Evolutionary conservation across 2,888 invertebrate species (phyloP), one percentile per base, ranked within the genome.

Genomic region (Lomographa bimaculata): DNA sequence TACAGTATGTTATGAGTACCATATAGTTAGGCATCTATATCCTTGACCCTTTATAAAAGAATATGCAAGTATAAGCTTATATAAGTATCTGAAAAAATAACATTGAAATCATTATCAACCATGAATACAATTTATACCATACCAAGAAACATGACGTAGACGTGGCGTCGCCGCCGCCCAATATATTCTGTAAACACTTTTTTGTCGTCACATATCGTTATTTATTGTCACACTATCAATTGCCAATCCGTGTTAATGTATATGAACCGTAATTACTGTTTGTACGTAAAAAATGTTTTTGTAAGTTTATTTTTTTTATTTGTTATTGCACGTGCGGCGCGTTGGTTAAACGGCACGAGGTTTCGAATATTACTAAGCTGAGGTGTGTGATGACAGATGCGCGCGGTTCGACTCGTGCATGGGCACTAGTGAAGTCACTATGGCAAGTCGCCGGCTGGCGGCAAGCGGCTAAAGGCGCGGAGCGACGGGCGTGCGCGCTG

Each of bases 131-230:
- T n/a, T 53, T 45, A 57, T 69, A 74, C 65, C 40, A 72, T 85
- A 86, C 86, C 87, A 64, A 64, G 69, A 65, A 79, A 60, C 87
- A 87, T 86, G 75, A 71, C 81, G 85, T 76, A 78, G 75, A 71
- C 64, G 59, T 61, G 60, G 59, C 65, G 70, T 62, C 73, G 75
- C 61, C 71, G 68, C 68, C 69, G 64, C 71, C 71, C 67, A 76
- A 77, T 67, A 71, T 79, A 83, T 73, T 74, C 71, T 60, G 62
- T 71, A 73, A 66, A 71, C 85, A 87, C 83, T 71, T 53, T 62
- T 70, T 65, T 72, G 60, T 46, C 69, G 65, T 74, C 84, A 85
- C 84, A 72, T 74, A 79, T 71, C 74, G 83, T 78, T 72, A 71
- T 71, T 70, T 69, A 72, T 60, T 62, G 63, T 66, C 63, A 68